These are phyloP conservation scores for Scaptomyza flava DNA, from an alignment of 2,888 invertebrate species.

Conservation along the genomic window DNA sequence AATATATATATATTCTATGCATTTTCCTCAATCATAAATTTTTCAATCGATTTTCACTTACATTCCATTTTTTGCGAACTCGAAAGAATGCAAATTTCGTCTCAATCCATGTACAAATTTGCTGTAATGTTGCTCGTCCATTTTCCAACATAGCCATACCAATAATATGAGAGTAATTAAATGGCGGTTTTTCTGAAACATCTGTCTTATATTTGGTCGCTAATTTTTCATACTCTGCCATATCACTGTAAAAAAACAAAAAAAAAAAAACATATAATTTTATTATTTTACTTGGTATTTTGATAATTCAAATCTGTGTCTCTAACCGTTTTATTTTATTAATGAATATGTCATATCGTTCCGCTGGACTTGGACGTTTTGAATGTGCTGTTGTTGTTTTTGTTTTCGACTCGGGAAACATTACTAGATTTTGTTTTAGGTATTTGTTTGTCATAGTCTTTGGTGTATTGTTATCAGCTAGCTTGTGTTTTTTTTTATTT, in stretches of 20 bases:
- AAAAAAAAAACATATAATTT: too few species aligned
- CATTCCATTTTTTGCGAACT: slow-evolving; percentile 84
- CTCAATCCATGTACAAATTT: slow-evolving; percentile 84
- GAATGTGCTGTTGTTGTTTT: slow-evolving; percentile 21
- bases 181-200: slow-evolving; percentile 82
- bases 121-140: slow-evolving; percentile 82
- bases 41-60: slow-evolving; percentile 60
- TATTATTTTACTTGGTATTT: not conserved
- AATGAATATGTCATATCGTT: slow-evolving; percentile 82
- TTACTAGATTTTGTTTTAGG: not conserved
- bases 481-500: not conserved
- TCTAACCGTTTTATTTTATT: slow-evolving; percentile 79
- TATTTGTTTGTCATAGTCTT: slow-evolving; percentile 13
- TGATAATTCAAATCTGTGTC: not conserved
- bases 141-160: slow-evolving; percentile 84
- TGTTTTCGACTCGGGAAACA: slow-evolving; percentile 18
- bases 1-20: not conserved
- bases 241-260: slow-evolving; percentile 63
- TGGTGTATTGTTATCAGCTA: not conserved
- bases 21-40: not conserved
- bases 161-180: slow-evolving; percentile 84
- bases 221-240: slow-evolving; percentile 77
- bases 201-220: slow-evolving; percentile 78
- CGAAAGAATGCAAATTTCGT: slow-evolving; percentile 83
- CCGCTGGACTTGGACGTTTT: slow-evolving; percentile 79